Conservation (phyloP, 2,797 vertebrate genomes). For the Sarcoramphus papa region DNA sequence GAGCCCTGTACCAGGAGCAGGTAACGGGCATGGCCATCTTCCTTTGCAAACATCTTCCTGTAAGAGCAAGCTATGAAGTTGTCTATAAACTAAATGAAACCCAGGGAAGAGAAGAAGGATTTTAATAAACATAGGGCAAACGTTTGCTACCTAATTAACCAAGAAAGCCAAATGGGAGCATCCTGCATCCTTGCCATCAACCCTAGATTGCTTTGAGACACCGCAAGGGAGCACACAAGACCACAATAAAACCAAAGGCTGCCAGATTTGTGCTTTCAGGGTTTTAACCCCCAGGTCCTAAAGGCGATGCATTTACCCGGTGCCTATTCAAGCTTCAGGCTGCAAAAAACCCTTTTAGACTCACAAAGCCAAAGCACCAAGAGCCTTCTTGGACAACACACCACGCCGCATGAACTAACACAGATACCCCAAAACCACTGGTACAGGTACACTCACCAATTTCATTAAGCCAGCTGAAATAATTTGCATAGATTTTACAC, state of each 20-base stretch:
- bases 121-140: not conserved
- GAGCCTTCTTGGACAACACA: not conserved
- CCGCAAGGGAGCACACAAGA: not conserved
- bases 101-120: not conserved
- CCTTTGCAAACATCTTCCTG: not conserved
- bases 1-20: not conserved
- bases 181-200: not conserved
- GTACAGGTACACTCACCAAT: not conserved
- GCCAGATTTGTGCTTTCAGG: not conserved
- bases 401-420: rapidly evolving
- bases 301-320: not conserved
- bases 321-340: not conserved
- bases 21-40: not conserved
- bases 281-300: not conserved
- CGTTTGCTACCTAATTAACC: not conserved
- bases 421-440: not conserved
- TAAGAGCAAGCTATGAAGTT: not conserved
- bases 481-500: not conserved
- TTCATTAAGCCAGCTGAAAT: not conserved
- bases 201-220: not conserved
- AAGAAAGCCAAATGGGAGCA: not conserved
- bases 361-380: not conserved
- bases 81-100: not conserved
- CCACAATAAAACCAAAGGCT: not conserved
- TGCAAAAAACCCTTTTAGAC: not conserved